Evolutionary conservation across 2,113 vertebrate genomes (phyloP).

Genomic region (rabbit (Oryctolagus cuniculus)): DNA sequence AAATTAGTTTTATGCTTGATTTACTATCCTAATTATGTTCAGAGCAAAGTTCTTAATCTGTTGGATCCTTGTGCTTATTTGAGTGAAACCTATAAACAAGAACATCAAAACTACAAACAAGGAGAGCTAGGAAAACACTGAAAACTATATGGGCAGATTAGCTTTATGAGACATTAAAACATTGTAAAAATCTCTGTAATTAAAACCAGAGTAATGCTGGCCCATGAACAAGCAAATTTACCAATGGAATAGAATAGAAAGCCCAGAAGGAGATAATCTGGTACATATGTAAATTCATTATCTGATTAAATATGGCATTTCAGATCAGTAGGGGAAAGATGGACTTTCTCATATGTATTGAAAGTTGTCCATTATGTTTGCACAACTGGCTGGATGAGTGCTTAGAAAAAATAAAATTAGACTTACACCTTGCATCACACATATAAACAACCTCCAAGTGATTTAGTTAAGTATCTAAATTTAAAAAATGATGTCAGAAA

Average conservation of each 20-base stretch:
- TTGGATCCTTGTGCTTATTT: slow-evolving; percentile 51
- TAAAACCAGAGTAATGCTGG: background rate
- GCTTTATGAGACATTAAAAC: slow-evolving; percentile 35
- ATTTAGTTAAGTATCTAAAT: slow-evolving; percentile 38
- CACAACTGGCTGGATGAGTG: background rate
- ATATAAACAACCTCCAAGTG: slow-evolving; percentile 43
- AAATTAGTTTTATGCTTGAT: slow-evolving; percentile 50
- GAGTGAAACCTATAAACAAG: slow-evolving; percentile 14
- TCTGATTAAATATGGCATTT: slow-evolving; percentile 22
- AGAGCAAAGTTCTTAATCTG: background rate
- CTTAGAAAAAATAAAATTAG: slow-evolving; percentile 29
- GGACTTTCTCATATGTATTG: background rate
- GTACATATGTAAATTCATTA: slow-evolving; percentile 42
- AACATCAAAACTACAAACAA: background rate
- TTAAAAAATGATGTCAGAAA: slow-evolving; percentile 10
- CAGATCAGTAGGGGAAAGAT: background rate
- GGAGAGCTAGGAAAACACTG: slow-evolving; percentile 20
- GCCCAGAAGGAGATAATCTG: background rate
- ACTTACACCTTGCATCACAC: background rate
- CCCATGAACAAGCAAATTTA: background rate
- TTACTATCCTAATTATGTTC: slow-evolving; percentile 63
- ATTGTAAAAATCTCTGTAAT: slow-evolving; percentile 53
- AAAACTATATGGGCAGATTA: slow-evolving; percentile 3
- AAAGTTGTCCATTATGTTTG: background rate
- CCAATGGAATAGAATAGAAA: slow-evolving; percentile 35